Evolutionary conservation across 2,113 vertebrate genomes (phyloP).

Genomic region (Phrynocephalus versicolor): DNA sequence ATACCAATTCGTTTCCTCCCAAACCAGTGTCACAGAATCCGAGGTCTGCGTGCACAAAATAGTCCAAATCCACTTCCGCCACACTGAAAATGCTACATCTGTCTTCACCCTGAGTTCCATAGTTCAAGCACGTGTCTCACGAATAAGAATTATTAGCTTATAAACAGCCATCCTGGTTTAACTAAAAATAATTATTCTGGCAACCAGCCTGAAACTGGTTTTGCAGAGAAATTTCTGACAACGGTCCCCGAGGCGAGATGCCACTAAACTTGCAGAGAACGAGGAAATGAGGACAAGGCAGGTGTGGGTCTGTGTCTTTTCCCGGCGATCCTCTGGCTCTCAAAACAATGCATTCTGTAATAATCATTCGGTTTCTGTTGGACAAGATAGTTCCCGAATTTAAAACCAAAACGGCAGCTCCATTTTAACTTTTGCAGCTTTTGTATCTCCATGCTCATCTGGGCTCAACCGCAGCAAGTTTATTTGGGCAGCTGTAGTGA

Average conservation of each 20-base stretch:
- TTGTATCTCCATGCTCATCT: background rate
- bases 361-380: background rate
- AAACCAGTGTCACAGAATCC: background rate
- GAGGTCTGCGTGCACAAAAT: background rate
- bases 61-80: background rate
- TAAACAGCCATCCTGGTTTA: background rate
- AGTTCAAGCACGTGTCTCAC: background rate
- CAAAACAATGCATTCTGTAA: background rate
- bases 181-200: background rate
- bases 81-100: background rate
- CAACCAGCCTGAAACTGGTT: background rate
- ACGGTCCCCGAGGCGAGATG: background rate
- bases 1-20: background rate
- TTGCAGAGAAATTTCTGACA: background rate
- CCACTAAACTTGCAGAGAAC: background rate
- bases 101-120: background rate
- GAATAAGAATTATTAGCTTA: background rate
- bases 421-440: background rate
- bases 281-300: background rate
- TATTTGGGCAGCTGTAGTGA: too few relatives aligned
- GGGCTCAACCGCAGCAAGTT: background rate
- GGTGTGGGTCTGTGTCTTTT: background rate
- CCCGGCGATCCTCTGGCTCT: background rate
- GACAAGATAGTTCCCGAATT: background rate
- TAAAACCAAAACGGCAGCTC: background rate